These are phyloP conservation scores for Limosa lapponica DNA, from an alignment of 2,797 vertebrate genomes.

Conservation along the genomic window DNA sequence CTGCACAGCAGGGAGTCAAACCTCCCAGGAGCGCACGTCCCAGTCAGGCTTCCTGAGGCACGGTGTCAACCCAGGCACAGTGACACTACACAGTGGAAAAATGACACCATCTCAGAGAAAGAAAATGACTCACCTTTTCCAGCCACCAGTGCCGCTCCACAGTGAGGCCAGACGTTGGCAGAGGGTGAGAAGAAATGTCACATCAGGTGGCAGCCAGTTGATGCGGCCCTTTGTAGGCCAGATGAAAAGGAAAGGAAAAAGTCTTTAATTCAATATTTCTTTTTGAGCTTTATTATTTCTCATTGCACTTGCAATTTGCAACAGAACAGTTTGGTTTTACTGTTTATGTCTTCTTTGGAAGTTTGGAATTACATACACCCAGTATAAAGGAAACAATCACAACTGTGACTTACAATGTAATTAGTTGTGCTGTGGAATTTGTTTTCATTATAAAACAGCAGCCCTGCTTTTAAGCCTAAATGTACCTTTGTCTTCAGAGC, in stretches of 20 bases:
- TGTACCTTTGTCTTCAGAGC: not conserved
- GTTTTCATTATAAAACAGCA: not conserved
- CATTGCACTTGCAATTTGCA: not conserved
- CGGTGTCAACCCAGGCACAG: fast-evolving
- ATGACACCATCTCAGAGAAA: fast-evolving
- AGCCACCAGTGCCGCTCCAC: not conserved
- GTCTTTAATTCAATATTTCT: not conserved
- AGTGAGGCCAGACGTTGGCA: fast-evolving
- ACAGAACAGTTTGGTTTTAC: not conserved
- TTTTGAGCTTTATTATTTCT: not conserved
- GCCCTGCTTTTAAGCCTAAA: not conserved
- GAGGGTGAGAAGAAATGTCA: not conserved
- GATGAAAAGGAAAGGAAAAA: not conserved
- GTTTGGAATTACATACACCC: not conserved
- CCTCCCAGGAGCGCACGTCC: not conserved
- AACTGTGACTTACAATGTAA: not conserved
- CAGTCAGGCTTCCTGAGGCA: not conserved
- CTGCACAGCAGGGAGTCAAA: not conserved
- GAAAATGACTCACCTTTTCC: not conserved
- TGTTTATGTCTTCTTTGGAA: not conserved
- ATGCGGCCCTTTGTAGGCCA: not conserved
- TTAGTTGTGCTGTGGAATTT: not conserved
- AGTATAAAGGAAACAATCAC: not conserved
- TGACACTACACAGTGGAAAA: fast-evolving
- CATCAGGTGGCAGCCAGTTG: not conserved